These are phyloP conservation scores for Nephrotoma guestfalica DNA, from an alignment of 2,888 invertebrate genomes.

Conservation along the genomic window DNA sequence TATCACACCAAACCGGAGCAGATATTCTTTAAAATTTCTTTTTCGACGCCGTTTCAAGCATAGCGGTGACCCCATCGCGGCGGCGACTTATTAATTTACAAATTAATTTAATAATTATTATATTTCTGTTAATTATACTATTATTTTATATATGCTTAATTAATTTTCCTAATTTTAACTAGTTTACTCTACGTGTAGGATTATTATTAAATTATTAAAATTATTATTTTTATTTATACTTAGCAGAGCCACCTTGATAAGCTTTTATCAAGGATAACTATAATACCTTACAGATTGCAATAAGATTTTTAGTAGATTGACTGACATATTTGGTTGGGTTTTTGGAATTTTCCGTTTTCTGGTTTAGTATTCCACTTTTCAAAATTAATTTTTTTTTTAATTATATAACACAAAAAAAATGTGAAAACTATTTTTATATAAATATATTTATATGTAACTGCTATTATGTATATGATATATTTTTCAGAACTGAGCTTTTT, in stretches of 20 bases:
- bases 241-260: background rate
- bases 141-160: background rate
- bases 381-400: background rate
- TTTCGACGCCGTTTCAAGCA: background rate
- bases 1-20: conserved; percentile 9
- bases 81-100: background rate
- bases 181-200: background rate
- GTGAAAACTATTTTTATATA: background rate
- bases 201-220: background rate
- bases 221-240: background rate
- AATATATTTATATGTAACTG: background rate
- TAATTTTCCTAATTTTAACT: background rate
- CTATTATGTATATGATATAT: background rate
- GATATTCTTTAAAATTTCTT: conserved; percentile 2
- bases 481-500: background rate
- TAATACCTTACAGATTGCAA: background rate
- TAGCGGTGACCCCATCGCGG: background rate
- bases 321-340: background rate
- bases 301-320: background rate
- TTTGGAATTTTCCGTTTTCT: background rate
- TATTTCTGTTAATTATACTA: background rate
- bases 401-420: background rate
- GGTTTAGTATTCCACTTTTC: background rate
- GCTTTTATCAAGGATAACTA: background rate
- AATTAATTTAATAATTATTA: background rate